Evolutionary conservation across 2,797 vertebrate species (phyloP).

Genomic region (Gobio occitaniae): DNA sequence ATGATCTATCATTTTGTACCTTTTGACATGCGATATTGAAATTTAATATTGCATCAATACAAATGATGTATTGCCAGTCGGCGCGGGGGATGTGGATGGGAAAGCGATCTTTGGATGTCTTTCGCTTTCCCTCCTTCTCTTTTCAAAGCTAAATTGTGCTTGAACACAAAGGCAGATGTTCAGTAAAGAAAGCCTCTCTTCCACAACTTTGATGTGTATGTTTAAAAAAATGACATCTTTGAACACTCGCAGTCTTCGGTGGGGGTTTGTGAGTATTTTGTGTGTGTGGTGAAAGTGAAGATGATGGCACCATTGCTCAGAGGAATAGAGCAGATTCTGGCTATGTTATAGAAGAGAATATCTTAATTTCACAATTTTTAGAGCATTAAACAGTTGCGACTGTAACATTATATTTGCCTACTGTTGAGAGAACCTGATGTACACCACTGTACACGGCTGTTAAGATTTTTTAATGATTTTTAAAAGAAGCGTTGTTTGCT

Average conservation of each 20-base stretch:
- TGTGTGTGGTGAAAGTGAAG: constrained; percentile 40
- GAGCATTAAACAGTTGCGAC: not conserved
- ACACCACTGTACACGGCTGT: not conserved
- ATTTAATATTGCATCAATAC: constrained; percentile 89
- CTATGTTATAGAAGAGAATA: constrained; percentile 25
- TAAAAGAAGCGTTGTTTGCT: not conserved
- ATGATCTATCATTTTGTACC: constrained; percentile 89
- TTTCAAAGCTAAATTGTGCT: constrained; percentile 75
- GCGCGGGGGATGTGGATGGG: constrained; percentile 75
- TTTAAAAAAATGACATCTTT: constrained; percentile 80
- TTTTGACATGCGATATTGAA: constrained; percentile 89
- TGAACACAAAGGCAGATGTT: constrained; percentile 71
- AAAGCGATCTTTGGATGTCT: constrained; percentile 76
- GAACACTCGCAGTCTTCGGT: constrained; percentile 70
- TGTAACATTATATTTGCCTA: not conserved
- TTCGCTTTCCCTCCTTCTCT: constrained; percentile 55
- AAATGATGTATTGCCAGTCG: constrained; percentile 84
- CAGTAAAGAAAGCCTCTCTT: constrained; percentile 70
- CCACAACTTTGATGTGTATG: constrained; percentile 78
- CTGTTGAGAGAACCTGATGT: not conserved
- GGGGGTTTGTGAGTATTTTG: constrained; percentile 5
- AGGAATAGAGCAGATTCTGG: constrained; percentile 35
- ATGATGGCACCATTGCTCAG: constrained; percentile 44
- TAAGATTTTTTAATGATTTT: not conserved
- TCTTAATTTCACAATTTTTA: constrained; percentile 5